Percentiles rank a stretch among this genome's conserved stretches.
phyloP scores from a whole-genome alignment of 2,113 vertebrate genomes.

The Sapayoa aenigma region DNA sequence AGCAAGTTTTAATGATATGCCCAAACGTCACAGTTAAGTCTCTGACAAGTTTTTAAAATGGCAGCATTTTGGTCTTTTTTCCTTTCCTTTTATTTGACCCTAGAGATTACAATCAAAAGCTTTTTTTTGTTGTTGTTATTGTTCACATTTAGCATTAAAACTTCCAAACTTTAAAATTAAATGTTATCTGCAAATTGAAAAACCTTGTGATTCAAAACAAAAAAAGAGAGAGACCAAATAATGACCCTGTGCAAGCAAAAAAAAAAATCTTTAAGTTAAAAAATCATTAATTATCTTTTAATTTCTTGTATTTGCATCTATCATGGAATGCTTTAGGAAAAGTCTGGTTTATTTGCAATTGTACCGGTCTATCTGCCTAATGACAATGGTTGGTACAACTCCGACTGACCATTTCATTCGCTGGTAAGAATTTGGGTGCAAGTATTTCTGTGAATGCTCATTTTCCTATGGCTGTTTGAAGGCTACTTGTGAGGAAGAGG shows the following conservation, averaged over 20 bases:
- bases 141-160: not conserved
- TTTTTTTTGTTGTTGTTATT: not conserved
- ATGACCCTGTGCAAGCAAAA: not conserved
- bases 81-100: not conserved
- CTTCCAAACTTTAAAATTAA: not conserved
- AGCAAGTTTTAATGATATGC: not conserved
- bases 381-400: not conserved
- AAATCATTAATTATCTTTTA: not conserved
- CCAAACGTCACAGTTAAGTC: not conserved
- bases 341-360: not conserved
- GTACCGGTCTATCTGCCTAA: not conserved
- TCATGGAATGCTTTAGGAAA: not conserved
- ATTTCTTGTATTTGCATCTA: not conserved
- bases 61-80: not conserved
- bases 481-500: accelerated
- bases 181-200: not conserved
- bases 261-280: not conserved
- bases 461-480: not conserved
- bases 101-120: not conserved
- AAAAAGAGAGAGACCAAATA: not conserved
- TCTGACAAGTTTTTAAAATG: not conserved
- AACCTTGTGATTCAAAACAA: not conserved
- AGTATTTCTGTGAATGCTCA: not conserved
- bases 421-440: not conserved
- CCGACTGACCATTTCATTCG: not conserved